These are phyloP conservation scores for Chymomyza fuscimana DNA, from an alignment of 2,888 invertebrate genomes.

Conservation along the genomic window DNA sequence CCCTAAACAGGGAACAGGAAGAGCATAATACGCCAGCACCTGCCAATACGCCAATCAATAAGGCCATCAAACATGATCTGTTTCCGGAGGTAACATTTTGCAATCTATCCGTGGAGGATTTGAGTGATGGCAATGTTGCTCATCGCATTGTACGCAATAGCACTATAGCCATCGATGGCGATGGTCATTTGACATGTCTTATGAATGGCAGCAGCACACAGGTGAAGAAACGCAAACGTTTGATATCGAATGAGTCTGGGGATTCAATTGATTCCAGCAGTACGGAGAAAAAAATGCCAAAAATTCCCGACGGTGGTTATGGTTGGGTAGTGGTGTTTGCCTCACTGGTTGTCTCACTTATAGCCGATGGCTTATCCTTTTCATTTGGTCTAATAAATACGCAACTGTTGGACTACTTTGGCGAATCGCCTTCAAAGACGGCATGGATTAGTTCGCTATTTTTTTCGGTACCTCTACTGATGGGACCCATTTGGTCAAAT, in stretches of 20 bases:
- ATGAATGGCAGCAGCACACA: slow-evolving; percentile 41
- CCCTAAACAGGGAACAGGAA: slow-evolving; percentile 23
- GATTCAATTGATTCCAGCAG: slow-evolving; percentile 78
- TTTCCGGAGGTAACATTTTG: slow-evolving; percentile 79
- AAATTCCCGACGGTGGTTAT: slow-evolving; percentile 79
- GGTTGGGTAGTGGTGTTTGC: slow-evolving; percentile 87
- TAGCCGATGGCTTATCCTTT: slow-evolving; percentile 95
- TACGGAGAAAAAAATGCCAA: slow-evolving; percentile 77
- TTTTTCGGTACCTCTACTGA: slow-evolving; percentile 91
- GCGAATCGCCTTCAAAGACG: slow-evolving; percentile 90
- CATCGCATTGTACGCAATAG: slow-evolving; percentile 61
- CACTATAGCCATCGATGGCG: slow-evolving; percentile 61
- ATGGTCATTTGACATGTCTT: slow-evolving; percentile 42
- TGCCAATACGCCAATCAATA: slow-evolving; percentile 67
- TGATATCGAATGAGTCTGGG: slow-evolving; percentile 78
- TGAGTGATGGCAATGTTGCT: slow-evolving; percentile 46
- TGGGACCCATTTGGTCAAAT: slow-evolving; percentile 85
- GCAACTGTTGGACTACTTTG: slow-evolving; percentile 89
- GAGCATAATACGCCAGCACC: slow-evolving; percentile 46
- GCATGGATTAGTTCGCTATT: slow-evolving; percentile 95
- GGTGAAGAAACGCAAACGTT: slow-evolving; percentile 72
- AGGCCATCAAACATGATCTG: slow-evolving; percentile 75
- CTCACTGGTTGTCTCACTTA: slow-evolving; percentile 91
- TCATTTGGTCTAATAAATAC: slow-evolving; percentile 94
- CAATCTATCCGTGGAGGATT: slow-evolving; percentile 74